Conservation (phyloP, 2,113 vertebrate species). For the Stigmatopora argus region DNA sequence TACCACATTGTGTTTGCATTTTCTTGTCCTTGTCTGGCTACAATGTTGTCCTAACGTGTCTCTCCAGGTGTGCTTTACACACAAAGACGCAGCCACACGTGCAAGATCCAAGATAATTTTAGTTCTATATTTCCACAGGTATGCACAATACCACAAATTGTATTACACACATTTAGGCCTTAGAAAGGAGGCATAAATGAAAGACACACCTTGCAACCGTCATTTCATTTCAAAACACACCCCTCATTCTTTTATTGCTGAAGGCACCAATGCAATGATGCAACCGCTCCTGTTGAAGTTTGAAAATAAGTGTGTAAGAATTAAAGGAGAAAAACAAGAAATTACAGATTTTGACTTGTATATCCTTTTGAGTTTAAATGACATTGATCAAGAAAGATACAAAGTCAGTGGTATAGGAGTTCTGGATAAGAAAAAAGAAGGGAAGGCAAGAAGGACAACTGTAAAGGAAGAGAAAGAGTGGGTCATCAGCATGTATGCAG, state of each 20-base stretch:
- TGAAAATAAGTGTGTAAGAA: slow-evolving; percentile 19
- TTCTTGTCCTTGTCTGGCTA: slow-evolving; percentile 56
- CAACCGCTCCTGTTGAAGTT: slow-evolving; percentile 31
- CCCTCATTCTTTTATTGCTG: slow-evolving; percentile 44
- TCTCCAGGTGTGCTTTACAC: slow-evolving; percentile 48
- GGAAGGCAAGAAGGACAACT: not conserved
- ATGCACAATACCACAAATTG: not conserved
- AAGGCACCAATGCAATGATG: slow-evolving; percentile 60
- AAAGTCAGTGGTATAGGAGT: slow-evolving; percentile 10
- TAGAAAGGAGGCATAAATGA: not conserved
- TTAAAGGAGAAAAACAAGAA: slow-evolving; percentile 8
- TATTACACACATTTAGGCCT: not conserved
- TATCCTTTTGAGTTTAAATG: slow-evolving; percentile 17
- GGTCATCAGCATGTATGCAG: slow-evolving; percentile 88
- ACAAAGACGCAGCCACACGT: slow-evolving; percentile 26
- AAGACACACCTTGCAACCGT: slow-evolving; percentile 18
- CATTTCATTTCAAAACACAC: slow-evolving; percentile 40
- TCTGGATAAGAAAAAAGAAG: not conserved
- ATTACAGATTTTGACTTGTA: slow-evolving; percentile 9
- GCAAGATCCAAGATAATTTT: not conserved
- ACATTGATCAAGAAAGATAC: slow-evolving; percentile 19
- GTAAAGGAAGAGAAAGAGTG: slow-evolving; percentile 46
- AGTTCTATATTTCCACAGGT: not conserved
- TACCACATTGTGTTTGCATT: slow-evolving; percentile 47
- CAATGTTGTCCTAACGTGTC: slow-evolving; percentile 60